A percentile compares a stretch with the other conserved stretches of the same genome.
phyloP scores from a whole-genome alignment of 92 coral and sea anemone genomes.

The Muricea muricata region DNA sequence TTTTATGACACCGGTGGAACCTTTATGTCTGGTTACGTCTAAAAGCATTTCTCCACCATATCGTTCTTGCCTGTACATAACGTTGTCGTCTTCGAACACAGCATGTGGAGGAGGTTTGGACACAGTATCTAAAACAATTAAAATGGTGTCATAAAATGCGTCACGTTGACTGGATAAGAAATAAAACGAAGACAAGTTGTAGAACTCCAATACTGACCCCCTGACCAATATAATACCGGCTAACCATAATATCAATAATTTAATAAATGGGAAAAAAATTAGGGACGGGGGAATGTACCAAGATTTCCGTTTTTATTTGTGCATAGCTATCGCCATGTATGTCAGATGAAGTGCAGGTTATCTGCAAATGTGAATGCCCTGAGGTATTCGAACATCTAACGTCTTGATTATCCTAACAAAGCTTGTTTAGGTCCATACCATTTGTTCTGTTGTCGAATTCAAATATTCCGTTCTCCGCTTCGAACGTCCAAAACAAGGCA shows the following conservation, averaged over 20 bases:
- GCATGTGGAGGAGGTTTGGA: neutral
- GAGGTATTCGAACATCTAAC: too few relatives aligned
- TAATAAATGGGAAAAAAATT: too few relatives aligned
- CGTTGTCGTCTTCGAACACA: conserved; percentile 74
- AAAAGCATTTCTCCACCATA: conserved; percentile 69
- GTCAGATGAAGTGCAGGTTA: neutral
- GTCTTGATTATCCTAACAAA: too few relatives aligned
- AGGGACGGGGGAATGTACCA: too few relatives aligned
- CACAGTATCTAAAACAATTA: neutral
- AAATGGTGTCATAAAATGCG: neutral
- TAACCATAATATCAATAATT: too few relatives aligned
- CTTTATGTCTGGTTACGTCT: conserved; percentile 84
- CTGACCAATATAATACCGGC: too few relatives aligned
- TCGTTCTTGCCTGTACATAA: conserved; percentile 63
- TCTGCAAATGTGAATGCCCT: neutral
- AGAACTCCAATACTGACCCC: too few relatives aligned
- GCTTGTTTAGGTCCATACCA: conserved; percentile 56
- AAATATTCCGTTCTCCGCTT: conserved; percentile 82
- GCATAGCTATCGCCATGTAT: too few relatives aligned
- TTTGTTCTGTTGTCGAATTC: conserved; percentile 74
- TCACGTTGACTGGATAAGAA: too few relatives aligned
- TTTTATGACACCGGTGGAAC: conserved; percentile 77
- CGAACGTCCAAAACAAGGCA: conserved; percentile 86
- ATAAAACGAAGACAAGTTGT: too few relatives aligned
- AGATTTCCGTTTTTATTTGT: too few relatives aligned